These are phyloP conservation scores for Ariolimax columbianus DNA, from an alignment of 2,888 invertebrate genomes.

Conservation along the genomic window DNA sequence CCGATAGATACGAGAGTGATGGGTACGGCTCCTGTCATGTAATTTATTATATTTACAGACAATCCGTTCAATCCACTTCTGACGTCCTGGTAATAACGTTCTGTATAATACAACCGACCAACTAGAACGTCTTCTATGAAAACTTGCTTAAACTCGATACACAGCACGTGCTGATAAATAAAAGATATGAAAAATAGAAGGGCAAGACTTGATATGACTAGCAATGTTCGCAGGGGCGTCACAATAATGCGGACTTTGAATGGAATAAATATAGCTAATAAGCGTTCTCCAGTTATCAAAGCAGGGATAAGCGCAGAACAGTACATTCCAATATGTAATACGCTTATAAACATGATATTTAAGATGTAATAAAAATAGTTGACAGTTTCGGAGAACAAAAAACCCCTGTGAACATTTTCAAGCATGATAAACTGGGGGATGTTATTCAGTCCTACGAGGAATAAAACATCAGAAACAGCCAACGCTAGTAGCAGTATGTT, in stretches of 20 bases:
- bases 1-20: not conserved
- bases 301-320: no score
- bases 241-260: not conserved
- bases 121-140: not conserved
- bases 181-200: not conserved
- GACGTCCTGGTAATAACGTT: no score
- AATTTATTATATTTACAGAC: not conserved
- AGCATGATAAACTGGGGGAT: not conserved
- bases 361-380: not conserved
- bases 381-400: not conserved
- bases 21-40: not conserved
- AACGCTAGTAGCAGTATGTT: slow-evolving; percentile 7
- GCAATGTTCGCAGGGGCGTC: not conserved
- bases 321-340: not conserved
- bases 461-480: not conserved
- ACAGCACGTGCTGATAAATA: not conserved
- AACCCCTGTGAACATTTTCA: not conserved
- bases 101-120: not conserved
- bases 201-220: not conserved
- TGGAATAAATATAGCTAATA: no score
- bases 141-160: not conserved
- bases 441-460: slow-evolving; percentile 8
- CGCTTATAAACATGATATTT: not conserved
- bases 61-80: not conserved
- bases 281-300: no score